phyloP scores from a whole-genome alignment of 2,797 vertebrate genomes.

The Spinibarbus caldwelli region DNA sequence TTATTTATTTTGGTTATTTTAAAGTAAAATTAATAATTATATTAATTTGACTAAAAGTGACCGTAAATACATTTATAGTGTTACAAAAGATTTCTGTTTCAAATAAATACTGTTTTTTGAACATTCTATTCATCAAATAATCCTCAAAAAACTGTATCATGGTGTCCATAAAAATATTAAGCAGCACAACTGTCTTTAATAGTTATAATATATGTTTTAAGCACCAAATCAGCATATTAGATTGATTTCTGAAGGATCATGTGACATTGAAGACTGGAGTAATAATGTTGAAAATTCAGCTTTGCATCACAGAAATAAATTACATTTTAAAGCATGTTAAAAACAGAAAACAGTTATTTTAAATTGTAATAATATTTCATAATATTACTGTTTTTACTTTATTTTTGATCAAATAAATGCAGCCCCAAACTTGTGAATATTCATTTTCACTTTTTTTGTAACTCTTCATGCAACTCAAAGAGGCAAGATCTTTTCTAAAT shows the following conservation, averaged over 20 bases:
- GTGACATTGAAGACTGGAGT: neutral
- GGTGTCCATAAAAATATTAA: neutral
- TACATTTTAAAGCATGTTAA: neutral
- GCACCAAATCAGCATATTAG: neutral
- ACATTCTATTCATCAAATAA: neutral
- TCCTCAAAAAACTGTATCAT: neutral
- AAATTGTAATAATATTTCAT: neutral
- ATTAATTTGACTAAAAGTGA: too few relatives aligned
- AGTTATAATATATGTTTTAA: neutral
- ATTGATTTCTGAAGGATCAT: neutral
- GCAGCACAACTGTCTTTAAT: neutral
- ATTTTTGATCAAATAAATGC: neutral
- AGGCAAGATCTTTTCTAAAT: neutral
- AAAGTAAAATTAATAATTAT: too few relatives aligned
- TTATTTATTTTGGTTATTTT: too few relatives aligned
- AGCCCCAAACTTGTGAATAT: neutral
- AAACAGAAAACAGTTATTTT: neutral
- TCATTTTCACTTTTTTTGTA: neutral
- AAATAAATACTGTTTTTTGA: too few relatives aligned
- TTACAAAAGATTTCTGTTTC: too few relatives aligned
- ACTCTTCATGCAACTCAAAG: neutral
- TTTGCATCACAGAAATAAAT: neutral
- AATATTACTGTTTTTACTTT: neutral
- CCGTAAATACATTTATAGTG: too few relatives aligned
- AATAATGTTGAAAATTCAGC: neutral